Conservation (phyloP, 2,888 invertebrate genomes). For the Druceiella hillmani region DNA sequence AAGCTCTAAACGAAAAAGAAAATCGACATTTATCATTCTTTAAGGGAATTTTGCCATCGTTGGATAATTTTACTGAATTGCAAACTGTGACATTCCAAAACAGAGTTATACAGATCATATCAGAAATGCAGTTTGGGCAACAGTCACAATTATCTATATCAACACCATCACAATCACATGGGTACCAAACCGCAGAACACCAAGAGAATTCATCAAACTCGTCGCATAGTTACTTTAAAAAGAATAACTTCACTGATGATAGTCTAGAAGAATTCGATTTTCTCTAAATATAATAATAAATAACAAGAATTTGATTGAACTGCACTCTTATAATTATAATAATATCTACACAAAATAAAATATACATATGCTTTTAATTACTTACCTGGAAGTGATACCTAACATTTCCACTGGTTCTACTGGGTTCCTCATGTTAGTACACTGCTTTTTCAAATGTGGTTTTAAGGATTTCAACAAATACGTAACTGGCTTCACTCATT, state of each 20-base stretch:
- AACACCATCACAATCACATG: constrained; percentile 20
- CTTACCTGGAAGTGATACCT: constrained; percentile 26
- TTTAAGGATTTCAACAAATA: constrained; percentile 25
- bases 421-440: constrained; percentile 27
- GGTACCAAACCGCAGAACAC: constrained; percentile 10
- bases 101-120: constrained; percentile 25
- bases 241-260: constrained; percentile 15
- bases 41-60: constrained; percentile 22
- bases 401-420: constrained; percentile 26
- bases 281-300: constrained; percentile 7
- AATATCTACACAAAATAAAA: neutral
- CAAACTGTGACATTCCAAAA: constrained; percentile 23
- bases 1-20: constrained; percentile 1
- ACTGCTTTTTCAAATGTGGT: constrained; percentile 26
- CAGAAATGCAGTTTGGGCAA: constrained; percentile 25
- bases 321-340: too few species aligned
- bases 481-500: constrained; percentile 24
- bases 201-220: constrained; percentile 16
- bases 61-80: constrained; percentile 20
- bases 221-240: constrained; percentile 9
- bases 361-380: constrained; percentile 17
- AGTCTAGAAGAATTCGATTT: constrained; percentile 14
- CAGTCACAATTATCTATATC: constrained; percentile 7
- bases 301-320: too few species aligned
- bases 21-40: constrained; percentile 20